Conservation (phyloP, 64 coral and sea anemone genomes). For the Montipora cactus region DNA sequence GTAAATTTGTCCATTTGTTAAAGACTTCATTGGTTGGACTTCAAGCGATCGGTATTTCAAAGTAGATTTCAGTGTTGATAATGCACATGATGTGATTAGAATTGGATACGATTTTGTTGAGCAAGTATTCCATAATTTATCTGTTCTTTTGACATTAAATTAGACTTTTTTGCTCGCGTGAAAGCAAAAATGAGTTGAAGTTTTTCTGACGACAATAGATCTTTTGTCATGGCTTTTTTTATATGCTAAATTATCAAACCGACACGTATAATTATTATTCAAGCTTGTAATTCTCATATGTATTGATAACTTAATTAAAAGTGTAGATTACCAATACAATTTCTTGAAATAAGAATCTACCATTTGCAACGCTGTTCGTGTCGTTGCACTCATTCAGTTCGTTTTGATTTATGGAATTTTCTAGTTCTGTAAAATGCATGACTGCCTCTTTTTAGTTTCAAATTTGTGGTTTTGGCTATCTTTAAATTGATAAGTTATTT, state of each 20-base stretch:
- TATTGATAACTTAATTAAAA: not conserved
- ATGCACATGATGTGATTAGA: not conserved
- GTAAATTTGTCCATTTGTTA: no score
- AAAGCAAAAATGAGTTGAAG: not conserved
- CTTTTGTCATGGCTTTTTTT: not conserved
- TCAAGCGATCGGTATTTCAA: no score
- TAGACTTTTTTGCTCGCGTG: not conserved
- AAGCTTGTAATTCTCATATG: not conserved
- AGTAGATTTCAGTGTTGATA: conserved; percentile 29
- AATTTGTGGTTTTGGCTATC: not conserved
- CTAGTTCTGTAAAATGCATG: not conserved
- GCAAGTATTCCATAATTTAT: not conserved
- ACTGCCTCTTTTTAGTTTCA: not conserved
- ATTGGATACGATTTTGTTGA: not conserved
- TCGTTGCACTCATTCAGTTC: not conserved
- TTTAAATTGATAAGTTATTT: not conserved
- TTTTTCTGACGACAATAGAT: conserved; percentile 21
- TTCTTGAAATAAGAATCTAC: no score
- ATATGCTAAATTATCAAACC: not conserved
- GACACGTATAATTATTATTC: not conserved
- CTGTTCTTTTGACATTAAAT: no score
- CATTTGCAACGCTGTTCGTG: not conserved
- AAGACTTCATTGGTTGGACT: no score
- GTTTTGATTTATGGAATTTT: no score
- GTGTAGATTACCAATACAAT: no score